Base-by-base conservation (phyloP, 2,113 vertebrate species). In the Ceuthmochares aereus region DNA sequence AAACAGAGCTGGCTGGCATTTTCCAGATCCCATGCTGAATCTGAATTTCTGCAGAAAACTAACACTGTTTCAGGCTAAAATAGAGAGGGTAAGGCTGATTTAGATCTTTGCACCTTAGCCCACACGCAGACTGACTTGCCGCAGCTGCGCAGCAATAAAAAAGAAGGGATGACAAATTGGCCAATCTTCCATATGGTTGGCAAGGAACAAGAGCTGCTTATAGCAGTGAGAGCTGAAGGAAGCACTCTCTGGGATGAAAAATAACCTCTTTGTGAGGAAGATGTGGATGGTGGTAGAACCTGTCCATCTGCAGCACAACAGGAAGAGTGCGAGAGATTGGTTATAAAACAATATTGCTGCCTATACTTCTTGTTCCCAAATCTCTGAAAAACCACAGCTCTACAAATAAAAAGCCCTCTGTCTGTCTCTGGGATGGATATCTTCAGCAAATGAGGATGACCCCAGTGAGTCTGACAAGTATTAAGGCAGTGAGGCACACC, bases 61-160 rank as follows among this genome's bases (percentile, higher is more conserved):
- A 59, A 20, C 32, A 26, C 12, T 32, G 4, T 78, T 84, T 75
- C 42, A 66, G 54, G 6, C 49, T 79, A n/a, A 68, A 92, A 78
- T 9, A 85, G 34, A 12, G 42, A 43, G 26, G 5, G 19, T 51
- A 25, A 60, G 22, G 42, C 17, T 77, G 85, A 86, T 80, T 63
- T 58, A 63, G 45, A 59, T 69, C 18, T 26, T 43, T 0, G 2
- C 43, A 42, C 16, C 27, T 58, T 42, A 52, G 58, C 30, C 34
- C 36, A 40, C 0, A 0, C 34, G 2, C 8, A 49, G 14, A 62
- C 43, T 87, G 42, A 37, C 30, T 75, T 45, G 43, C 34, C 64
- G 14, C 66, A 78, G 84, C 77, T 87, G 87, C 69, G 59, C 40
- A 58, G 54, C 27, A 76, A 23, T 2, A 1, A n/a, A 52, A 47